Conservation (phyloP, 2,888 invertebrate species). For the Acanthosepion lycidas region DNA sequence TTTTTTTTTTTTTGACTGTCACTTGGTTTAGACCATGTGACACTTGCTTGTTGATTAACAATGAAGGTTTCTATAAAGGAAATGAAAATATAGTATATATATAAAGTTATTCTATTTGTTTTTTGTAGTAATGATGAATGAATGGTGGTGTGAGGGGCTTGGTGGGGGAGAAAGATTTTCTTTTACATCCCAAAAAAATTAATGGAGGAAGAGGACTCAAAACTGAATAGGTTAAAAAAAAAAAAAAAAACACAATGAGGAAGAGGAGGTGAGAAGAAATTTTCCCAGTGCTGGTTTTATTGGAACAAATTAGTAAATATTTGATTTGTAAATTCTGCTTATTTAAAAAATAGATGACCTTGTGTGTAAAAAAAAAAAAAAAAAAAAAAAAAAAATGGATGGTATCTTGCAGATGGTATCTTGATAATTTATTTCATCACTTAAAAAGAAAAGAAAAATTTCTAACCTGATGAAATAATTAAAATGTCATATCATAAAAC, state of each 20-base stretch:
- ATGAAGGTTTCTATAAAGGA: background rate
- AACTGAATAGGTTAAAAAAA: background rate
- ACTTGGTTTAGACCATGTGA: background rate
- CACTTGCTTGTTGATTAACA: background rate
- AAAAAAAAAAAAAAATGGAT: no score
- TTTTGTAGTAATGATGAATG: no score
- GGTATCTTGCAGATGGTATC: background rate
- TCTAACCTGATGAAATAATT: background rate
- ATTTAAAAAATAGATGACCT: background rate
- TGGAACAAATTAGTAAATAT: background rate
- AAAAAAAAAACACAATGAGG: no score
- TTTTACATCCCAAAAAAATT: no score
- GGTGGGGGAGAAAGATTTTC: no score
- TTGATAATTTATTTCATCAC: no score
- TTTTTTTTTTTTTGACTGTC: background rate
- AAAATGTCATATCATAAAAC: background rate
- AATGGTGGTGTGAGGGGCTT: no score
- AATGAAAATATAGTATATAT: background rate
- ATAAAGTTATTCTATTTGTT: background rate
- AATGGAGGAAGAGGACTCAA: no score
- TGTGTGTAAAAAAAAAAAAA: background rate
- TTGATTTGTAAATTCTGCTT: conserved; percentile 10
- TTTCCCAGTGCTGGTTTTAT: background rate
- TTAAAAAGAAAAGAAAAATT: background rate
- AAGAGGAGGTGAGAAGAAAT: background rate